These are phyloP conservation scores for Hyposoter didymator DNA, from an alignment of 2,888 invertebrate species.

Conservation along the genomic window DNA sequence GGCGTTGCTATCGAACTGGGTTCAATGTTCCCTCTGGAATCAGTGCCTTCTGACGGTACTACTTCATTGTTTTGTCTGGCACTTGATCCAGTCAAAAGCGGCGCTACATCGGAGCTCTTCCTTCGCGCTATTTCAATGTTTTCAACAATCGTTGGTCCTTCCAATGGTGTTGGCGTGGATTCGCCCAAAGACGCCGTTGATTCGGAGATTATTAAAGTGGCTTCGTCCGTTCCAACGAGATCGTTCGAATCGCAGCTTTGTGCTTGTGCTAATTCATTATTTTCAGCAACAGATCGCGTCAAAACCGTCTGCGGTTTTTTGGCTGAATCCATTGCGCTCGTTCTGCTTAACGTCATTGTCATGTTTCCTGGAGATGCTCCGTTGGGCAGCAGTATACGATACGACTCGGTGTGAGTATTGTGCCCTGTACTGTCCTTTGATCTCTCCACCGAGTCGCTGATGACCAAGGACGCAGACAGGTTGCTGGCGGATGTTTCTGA, in stretches of 20 bases:
- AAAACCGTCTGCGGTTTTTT: neutral
- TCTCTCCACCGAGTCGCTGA: neutral
- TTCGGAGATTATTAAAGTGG: neutral
- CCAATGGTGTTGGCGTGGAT: neutral
- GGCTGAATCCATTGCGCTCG: neutral
- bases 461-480: constrained; percentile 41
- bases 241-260: neutral
- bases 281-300: neutral
- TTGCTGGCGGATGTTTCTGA: constrained; percentile 32
- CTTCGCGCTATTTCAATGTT: neutral
- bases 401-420: constrained; percentile 13
- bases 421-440: neutral
- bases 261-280: neutral
- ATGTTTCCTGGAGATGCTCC: constrained; percentile 19
- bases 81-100: neutral
- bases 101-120: too few species aligned
- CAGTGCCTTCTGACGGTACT: neutral
- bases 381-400: constrained; percentile 32
- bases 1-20: neutral
- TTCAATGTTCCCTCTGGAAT: neutral
- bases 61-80: neutral
- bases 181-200: neutral
- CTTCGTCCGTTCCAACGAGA: neutral
- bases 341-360: constrained; percentile 5
- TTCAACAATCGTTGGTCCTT: neutral